Evolutionary conservation across 2,113 vertebrate species (phyloP), one percentile per base, ranked within the genome.

Genomic region (Hemiprocne comata): DNA sequence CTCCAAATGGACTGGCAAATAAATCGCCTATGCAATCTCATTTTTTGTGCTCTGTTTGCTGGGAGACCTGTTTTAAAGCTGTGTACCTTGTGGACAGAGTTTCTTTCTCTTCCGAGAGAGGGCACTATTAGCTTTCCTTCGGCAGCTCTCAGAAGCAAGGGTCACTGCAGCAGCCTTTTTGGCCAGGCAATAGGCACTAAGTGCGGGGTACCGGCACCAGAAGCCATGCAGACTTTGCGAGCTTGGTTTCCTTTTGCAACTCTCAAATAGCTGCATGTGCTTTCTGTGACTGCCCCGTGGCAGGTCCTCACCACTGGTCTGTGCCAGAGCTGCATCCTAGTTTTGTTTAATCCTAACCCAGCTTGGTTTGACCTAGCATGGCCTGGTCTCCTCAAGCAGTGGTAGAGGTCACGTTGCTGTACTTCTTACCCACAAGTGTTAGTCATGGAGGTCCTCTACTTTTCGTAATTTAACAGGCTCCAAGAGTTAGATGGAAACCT

Each of bases 21-120:
- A 66, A 65, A 66, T 79, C 0, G 2, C 74, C 74, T 50, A 36
- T 11, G 5, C 60, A 83, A 76, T 34, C 38, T 73, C 13, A 0
- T 57, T 85, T 83, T 54, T 33, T 86, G 54, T 9, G 42, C 75
- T 70, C 53, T 17, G 11, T 67, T 93, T 88, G 40, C 75, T 46
- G n/a, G n/a, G 46, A 73, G 42, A 57, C 10, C 16, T 76, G 5
- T 74, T 85, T 92, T 71, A 83, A 51, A 90, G 25, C 36, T 2
- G 0, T 5, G 2, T 13, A 14, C 13, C 28, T 31, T 67, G 69
- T 40, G 40, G 44, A 58, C 40, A 26, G 34, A 62, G 28, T 64
- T 93, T 7, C 13, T 42, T 89, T 87, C 28, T 61, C 51, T 92
- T 82, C 93, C 93, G 91, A 91, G 74, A 95, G 94, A 82, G 93